These are phyloP conservation scores for Lepidonotus clava DNA, from an alignment of 2,888 invertebrate genomes.

Conservation along the genomic window DNA sequence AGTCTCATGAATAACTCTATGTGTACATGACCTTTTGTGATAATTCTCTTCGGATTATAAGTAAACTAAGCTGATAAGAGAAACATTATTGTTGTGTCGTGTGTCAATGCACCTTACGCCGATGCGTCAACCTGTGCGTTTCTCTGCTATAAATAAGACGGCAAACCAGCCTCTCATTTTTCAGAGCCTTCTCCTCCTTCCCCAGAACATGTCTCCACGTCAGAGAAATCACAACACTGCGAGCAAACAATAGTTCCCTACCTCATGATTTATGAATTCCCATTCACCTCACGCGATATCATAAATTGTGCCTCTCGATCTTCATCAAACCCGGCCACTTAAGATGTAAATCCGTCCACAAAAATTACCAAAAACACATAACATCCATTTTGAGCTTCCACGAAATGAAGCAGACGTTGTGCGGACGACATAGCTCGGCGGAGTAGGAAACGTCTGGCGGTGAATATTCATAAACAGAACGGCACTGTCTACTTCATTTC, in stretches of 20 bases:
- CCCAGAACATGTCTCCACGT: neutral
- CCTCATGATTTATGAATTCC: constrained; percentile 15
- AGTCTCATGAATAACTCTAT: too few relatives aligned
- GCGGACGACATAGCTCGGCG: neutral
- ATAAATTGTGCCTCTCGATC: constrained; percentile 26
- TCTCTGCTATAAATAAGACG: too few relatives aligned
- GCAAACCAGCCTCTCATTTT: neutral
- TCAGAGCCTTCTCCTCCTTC: neutral
- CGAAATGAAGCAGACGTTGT: neutral
- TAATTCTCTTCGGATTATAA: too few relatives aligned
- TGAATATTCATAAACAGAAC: constrained; percentile 16
- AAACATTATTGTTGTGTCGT: too few relatives aligned
- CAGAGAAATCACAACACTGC: constrained; percentile 9
- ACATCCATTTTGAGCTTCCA: neutral
- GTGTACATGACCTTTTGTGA: too few relatives aligned
- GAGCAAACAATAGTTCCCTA: neutral
- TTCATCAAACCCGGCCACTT: constrained; percentile 21
- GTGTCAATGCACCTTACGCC: too few relatives aligned
- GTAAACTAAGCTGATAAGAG: too few relatives aligned
- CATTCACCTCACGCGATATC: constrained; percentile 33
- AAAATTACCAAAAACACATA: constrained; percentile 14
- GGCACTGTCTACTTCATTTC: neutral
- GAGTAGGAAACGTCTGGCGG: neutral
- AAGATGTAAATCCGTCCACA: neutral
- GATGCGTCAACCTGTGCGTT: too few relatives aligned